A percentile compares a stretch with the other conserved stretches of the same genome.
Evolutionary conservation across 2,797 vertebrate species (phyloP).

Genomic region (Ptychobarbus kaznakovi): DNA sequence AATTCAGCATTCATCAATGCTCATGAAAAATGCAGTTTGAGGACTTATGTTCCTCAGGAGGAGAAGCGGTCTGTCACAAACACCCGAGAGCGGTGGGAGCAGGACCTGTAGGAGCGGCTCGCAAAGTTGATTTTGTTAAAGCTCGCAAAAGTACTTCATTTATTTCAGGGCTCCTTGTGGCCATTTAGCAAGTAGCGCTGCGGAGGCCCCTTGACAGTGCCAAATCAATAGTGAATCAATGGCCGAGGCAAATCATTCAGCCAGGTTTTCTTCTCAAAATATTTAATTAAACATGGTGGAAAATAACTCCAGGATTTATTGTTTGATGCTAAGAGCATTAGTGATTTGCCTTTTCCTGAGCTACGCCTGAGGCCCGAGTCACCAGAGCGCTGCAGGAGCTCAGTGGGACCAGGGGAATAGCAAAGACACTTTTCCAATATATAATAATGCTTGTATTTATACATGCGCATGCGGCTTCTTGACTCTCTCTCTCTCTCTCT

Average conservation of each 20-base stretch:
- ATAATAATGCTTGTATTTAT: slow-evolving; percentile 93
- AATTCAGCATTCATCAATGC: slow-evolving; percentile 50
- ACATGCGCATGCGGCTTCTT: slow-evolving; percentile 89
- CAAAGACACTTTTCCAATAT: slow-evolving; percentile 92
- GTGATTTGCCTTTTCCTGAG: slow-evolving; percentile 89
- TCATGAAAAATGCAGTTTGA: slow-evolving; percentile 35
- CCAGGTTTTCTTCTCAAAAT: slow-evolving; percentile 90
- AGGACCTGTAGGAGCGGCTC: slow-evolving; percentile 35
- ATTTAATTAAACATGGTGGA: slow-evolving; percentile 94
- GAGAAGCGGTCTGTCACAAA: neutral
- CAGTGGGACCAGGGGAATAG: slow-evolving; percentile 88
- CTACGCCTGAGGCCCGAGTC: slow-evolving; percentile 82
- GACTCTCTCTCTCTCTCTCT: slow-evolving; percentile 60
- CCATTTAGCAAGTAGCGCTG: slow-evolving; percentile 87
- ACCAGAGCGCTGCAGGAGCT: slow-evolving; percentile 82
- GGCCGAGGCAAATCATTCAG: slow-evolving; percentile 87
- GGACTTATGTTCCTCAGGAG: slow-evolving; percentile 17
- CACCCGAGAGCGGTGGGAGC: slow-evolving; percentile 15
- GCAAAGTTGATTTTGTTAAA: slow-evolving; percentile 66
- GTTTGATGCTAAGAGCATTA: slow-evolving; percentile 93
- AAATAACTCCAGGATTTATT: slow-evolving; percentile 91
- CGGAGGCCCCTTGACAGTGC: slow-evolving; percentile 81
- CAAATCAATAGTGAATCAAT: slow-evolving; percentile 89
- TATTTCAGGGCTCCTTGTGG: slow-evolving; percentile 77
- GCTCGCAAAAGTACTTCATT: slow-evolving; percentile 73